Evolutionary conservation across 2,113 vertebrate species (phyloP), one percentile per base, ranked within the genome.

Genomic region (Ovibos moschatus): DNA sequence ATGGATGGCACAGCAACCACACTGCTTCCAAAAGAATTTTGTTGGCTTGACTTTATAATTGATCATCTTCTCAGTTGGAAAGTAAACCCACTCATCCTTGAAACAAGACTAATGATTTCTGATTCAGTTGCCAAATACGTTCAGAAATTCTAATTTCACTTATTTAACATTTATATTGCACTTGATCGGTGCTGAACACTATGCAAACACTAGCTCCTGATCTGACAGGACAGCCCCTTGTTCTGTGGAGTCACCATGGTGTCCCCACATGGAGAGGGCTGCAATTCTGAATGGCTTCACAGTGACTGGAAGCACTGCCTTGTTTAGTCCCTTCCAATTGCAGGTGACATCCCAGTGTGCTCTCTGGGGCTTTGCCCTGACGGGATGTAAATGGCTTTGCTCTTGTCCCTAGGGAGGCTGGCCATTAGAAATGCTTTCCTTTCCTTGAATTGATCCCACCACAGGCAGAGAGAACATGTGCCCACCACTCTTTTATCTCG

Each of bases 361-460:
- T 43, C 86, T 95, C 81, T 2, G 2, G 91, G 74, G 62, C 91
- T 85, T 71, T 86, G 89, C 95, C 95, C 74, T 95, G 96, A 67
- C 0, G 36, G 50, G 62, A 93, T 95, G 91, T 76, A 93, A 93
- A 92, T 83, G 93, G 74, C 60, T 97, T 79, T 87, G 47, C 17
- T 83, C n/a, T 28, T 36, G 10, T 78, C 91, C 83, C 88, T 84
- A 15, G 90, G 95, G 95, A 97, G 57, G 17, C 53, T 89, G 87
- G 47, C 84, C 87, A 93, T 89, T 97, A 95, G 92, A 88, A 97
- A 94, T 88, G 58, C 60, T 97, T 96, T 92, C 83, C 88, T 95
- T 94, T 87, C 16, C 78, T 83, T 57, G 89, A 91, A 98, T 55
- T 84, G 95, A 97, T 97, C 91, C 81, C 55, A 53, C 94, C 85